A percentile compares a stretch with the other conserved stretches of the same genome.
These are phyloP conservation scores for Epinephelus moara DNA, from an alignment of 2,113 vertebrate genomes.

Conservation along the genomic window DNA sequence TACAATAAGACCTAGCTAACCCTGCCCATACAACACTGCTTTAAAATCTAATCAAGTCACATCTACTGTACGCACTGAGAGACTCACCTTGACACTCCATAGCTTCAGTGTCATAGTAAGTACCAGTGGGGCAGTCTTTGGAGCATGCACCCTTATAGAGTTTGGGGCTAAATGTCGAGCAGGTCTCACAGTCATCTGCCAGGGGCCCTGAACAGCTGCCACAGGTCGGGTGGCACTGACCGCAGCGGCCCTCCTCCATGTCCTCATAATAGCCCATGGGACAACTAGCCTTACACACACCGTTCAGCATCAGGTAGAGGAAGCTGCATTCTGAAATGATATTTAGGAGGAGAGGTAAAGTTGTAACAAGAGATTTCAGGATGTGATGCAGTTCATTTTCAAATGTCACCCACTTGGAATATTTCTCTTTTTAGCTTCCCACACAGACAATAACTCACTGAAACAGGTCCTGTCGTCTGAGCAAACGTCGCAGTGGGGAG, in stretches of 20 bases:
- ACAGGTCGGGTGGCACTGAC: constrained; percentile 84
- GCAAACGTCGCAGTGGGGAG: constrained; percentile 83
- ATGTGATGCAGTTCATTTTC: background rate
- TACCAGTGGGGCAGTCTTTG: constrained; percentile 80
- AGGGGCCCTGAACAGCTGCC: constrained; percentile 83
- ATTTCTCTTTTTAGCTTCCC: background rate
- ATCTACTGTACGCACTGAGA: background rate
- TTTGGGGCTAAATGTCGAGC: constrained; percentile 75
- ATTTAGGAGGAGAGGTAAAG: background rate
- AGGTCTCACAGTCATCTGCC: constrained; percentile 85
- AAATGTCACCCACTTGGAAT: background rate
- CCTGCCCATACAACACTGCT: background rate
- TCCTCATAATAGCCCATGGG: constrained; percentile 86
- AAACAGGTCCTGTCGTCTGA: constrained; percentile 78
- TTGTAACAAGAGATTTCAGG: background rate
- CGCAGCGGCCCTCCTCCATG: constrained; percentile 84
- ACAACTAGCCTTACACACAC: constrained; percentile 84
- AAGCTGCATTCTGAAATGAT: constrained; percentile 84
- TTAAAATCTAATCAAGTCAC: background rate
- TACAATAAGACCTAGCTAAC: too few species aligned
- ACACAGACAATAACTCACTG: constrained; percentile 72
- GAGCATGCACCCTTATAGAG: constrained; percentile 85
- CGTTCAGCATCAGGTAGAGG: constrained; percentile 86
- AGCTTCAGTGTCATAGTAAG: constrained; percentile 80
- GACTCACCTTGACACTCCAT: constrained; percentile 85